These are phyloP conservation scores for Eleginops maclovinus DNA, from an alignment of 2,113 vertebrate species.

Conservation along the genomic window DNA sequence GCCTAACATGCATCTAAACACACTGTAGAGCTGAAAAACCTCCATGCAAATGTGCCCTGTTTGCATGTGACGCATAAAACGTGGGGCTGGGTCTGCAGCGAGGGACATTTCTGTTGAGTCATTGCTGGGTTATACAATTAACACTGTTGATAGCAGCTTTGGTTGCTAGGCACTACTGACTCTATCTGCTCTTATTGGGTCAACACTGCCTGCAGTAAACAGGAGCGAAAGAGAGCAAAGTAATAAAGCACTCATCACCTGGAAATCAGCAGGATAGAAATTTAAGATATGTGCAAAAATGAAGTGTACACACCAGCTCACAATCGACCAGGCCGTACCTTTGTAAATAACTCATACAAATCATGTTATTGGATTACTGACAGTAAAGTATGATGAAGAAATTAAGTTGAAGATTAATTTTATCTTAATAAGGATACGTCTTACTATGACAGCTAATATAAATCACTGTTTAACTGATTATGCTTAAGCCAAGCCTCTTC, in stretches of 20 bases:
- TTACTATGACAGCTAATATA: background rate
- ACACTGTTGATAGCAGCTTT: slow-evolving; percentile 2
- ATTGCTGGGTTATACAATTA: background rate
- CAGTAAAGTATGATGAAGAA: background rate
- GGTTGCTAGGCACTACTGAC: slow-evolving; percentile 4
- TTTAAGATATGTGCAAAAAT: slow-evolving; percentile 15
- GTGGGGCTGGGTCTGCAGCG: background rate
- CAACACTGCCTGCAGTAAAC: slow-evolving; percentile 23
- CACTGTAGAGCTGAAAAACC: background rate
- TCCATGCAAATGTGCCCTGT: slow-evolving; percentile 40
- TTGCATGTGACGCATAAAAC: slow-evolving; percentile 35
- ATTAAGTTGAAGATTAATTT: background rate
- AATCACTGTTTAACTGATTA: background rate
- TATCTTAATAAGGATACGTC: slow-evolving; percentile 21
- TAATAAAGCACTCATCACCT: background rate
- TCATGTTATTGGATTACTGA: too few species aligned
- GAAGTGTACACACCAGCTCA: background rate
- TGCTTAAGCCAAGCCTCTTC: background rate
- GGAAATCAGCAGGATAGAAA: background rate
- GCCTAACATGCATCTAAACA: slow-evolving; percentile 2
- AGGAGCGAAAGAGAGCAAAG: background rate
- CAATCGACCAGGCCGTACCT: background rate
- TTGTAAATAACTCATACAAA: background rate
- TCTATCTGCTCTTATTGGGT: slow-evolving; percentile 1
- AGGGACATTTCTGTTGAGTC: slow-evolving; percentile 16